Evolutionary conservation across 2,797 vertebrate genomes (phyloP).

Genomic region (Vultur gryphus): DNA sequence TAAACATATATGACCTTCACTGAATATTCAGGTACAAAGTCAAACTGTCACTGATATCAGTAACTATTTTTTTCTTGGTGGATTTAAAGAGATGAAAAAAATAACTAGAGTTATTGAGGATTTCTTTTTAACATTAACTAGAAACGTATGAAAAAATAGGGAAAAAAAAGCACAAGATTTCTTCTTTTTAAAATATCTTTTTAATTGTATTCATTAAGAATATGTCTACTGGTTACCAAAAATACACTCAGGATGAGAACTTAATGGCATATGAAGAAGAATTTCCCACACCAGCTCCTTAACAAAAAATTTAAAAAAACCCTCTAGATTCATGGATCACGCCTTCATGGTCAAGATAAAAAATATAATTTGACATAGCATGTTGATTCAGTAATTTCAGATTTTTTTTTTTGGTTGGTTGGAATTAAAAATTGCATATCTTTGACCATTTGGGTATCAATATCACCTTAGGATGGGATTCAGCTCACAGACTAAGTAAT

Average conservation of each 20-base stretch:
- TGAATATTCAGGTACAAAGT: background rate
- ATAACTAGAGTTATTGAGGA: background rate
- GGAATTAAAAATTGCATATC: background rate
- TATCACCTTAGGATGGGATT: background rate
- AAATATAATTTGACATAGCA: background rate
- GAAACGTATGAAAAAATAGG: background rate
- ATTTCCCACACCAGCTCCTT: background rate
- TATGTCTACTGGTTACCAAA: background rate
- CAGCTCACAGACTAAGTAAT: background rate
- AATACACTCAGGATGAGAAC: background rate
- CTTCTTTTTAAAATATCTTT: background rate
- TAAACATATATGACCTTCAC: background rate
- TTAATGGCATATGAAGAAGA: background rate
- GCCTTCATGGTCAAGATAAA: background rate
- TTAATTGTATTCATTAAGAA: background rate
- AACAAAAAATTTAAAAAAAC: accelerated
- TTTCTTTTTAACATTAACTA: background rate
- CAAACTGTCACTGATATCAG: background rate
- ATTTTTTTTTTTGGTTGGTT: background rate
- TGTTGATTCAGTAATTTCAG: background rate
- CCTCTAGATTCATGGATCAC: background rate
- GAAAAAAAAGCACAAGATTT: background rate
- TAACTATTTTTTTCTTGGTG: background rate
- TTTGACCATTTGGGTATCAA: background rate
- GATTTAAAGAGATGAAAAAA: background rate